These are phyloP conservation scores for Epinephelus coioides DNA, from an alignment of 2,797 vertebrate genomes.

Conservation along the genomic window DNA sequence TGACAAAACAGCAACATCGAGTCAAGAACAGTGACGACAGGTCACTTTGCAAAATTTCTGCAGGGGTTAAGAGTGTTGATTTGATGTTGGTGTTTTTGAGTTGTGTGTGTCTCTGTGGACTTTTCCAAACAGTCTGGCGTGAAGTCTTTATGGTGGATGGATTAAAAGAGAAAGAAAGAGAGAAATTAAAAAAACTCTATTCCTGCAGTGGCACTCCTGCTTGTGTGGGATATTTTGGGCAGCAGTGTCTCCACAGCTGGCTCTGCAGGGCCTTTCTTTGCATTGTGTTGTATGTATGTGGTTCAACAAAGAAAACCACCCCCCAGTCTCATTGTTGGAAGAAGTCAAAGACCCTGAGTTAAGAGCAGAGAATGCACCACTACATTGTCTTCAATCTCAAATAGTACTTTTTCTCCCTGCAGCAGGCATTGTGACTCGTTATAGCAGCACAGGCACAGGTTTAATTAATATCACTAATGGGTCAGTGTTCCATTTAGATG, in stretches of 20 bases:
- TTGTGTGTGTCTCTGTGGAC: no score
- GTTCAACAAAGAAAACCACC: constrained; percentile 76
- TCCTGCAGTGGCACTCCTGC: constrained; percentile 1
- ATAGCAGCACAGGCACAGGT: not conserved
- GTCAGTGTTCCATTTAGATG: constrained; percentile 7
- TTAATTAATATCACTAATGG: constrained; percentile 5
- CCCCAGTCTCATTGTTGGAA: constrained; percentile 66
- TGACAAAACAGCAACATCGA: no score
- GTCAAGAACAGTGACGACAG: no score
- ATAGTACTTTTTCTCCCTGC: not conserved
- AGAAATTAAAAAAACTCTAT: not conserved
- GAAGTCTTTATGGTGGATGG: no score
- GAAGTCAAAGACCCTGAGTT: constrained; percentile 58
- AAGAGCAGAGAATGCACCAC: constrained; percentile 34
- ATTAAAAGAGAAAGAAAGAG: no score
- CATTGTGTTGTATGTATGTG: constrained; percentile 71
- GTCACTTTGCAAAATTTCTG: no score
- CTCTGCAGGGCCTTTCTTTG: constrained; percentile 58
- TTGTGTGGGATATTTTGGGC: constrained; percentile 30
- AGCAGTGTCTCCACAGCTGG: constrained; percentile 46
- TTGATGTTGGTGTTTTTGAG: no score
- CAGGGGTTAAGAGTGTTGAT: no score
- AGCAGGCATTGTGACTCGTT: constrained; percentile 1
- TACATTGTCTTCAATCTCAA: constrained; percentile 45
- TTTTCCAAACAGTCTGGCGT: no score